Evolutionary conservation across 2,113 vertebrate genomes (phyloP).

Genomic region (Orycteropus afer): DNA sequence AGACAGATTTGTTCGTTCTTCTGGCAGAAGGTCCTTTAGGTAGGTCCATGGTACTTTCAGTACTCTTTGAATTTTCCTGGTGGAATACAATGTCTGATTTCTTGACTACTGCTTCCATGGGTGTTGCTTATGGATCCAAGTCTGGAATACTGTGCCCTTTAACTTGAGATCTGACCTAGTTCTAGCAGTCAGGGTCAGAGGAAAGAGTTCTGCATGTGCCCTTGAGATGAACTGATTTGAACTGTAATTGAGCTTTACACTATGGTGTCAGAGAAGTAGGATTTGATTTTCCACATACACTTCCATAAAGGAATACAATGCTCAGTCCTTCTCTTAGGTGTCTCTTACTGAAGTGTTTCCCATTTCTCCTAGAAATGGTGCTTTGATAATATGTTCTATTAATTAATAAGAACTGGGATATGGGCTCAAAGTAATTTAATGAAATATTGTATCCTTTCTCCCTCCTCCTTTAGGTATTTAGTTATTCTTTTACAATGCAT

Average conservation of each 20-base stretch:
- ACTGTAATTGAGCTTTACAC: not conserved
- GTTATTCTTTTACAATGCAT: slow-evolving; percentile 8
- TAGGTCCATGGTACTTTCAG: too few species aligned
- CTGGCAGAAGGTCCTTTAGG: too few species aligned
- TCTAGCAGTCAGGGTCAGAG: not conserved
- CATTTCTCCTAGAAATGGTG: not conserved
- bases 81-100: too few species aligned
- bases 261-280: not conserved
- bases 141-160: not conserved
- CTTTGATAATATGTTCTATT: not conserved
- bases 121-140: too few species aligned
- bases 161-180: not conserved
- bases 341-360: not conserved
- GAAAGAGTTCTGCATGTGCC: not conserved
- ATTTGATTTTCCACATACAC: not conserved
- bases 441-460: not conserved
- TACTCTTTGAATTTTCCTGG: too few species aligned
- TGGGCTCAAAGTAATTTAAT: not conserved
- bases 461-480: not conserved
- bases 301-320: not conserved
- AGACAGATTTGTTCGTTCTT: too few species aligned
- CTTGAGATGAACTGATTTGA: not conserved
- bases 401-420: not conserved
- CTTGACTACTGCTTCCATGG: too few species aligned
- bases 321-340: not conserved